Percentiles rank a stretch among this genome's conserved stretches.
phyloP scores from a whole-genome alignment of 2,888 invertebrate genomes.

The Drosophila yooni region DNA sequence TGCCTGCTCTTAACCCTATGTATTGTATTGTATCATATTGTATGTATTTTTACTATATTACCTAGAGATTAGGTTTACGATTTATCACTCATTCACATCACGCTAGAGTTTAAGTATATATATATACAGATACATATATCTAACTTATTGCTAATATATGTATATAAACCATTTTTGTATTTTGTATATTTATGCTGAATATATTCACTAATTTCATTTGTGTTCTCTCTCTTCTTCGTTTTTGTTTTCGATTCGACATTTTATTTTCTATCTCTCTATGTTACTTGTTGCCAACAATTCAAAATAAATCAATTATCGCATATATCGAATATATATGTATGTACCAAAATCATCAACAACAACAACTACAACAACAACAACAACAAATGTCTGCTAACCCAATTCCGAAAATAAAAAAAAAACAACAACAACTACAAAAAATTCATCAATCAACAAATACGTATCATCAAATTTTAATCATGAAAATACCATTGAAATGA shows the following conservation, averaged over 20 bases:
- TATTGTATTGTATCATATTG: constrained; percentile 32
- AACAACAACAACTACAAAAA: constrained; percentile 44
- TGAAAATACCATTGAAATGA: constrained; percentile 43
- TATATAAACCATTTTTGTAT: constrained; percentile 25
- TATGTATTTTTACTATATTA: constrained; percentile 30
- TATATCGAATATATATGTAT: constrained; percentile 38
- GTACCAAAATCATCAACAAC: constrained; percentile 50
- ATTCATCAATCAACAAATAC: constrained; percentile 52
- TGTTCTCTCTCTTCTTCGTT: constrained; percentile 75
- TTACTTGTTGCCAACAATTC: constrained; percentile 48
- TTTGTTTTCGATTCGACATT: constrained; percentile 67
- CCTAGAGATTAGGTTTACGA: constrained; percentile 29
- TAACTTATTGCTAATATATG: constrained; percentile 42
- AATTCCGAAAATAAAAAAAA: constrained; percentile 23
- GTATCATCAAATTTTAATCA: constrained; percentile 42
- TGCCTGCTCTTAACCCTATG: constrained; percentile 29
- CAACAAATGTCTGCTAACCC: constrained; percentile 58
- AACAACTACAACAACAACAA: constrained; percentile 47
- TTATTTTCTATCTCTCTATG: constrained; percentile 50
- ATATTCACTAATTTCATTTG: constrained; percentile 78
- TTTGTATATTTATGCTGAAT: constrained; percentile 44
- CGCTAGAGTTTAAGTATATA: constrained; percentile 43
- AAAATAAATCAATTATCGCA: constrained; percentile 42
- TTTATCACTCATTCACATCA: constrained; percentile 28
- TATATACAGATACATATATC: constrained; percentile 1